A percentile compares a stretch with the other conserved stretches of the same genome.
Evolutionary conservation across 2,113 vertebrate genomes (phyloP).

Genomic region (Oriolus oriolus): DNA sequence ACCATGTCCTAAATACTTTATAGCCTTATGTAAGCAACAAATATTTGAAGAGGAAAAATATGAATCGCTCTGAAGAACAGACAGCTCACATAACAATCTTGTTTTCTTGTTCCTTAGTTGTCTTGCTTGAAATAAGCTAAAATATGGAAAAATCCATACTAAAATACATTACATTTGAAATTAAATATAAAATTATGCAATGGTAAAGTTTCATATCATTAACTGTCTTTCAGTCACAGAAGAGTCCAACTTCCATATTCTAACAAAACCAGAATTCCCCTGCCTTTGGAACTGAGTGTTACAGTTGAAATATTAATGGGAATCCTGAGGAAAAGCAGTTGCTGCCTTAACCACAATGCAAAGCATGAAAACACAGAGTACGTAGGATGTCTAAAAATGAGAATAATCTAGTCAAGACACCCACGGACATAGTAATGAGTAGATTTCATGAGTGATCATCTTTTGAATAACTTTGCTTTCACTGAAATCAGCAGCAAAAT

Average conservation of each 20-base stretch:
- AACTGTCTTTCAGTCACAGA: not conserved
- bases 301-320: not conserved
- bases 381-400: not conserved
- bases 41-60: not conserved
- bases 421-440: not conserved
- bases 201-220: not conserved
- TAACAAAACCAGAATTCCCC: not conserved
- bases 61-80: not conserved
- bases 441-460: not conserved
- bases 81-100: not conserved
- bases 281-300: not conserved
- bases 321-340: not conserved
- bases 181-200: not conserved
- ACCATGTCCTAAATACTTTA: not conserved
- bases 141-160: not conserved
- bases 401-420: not conserved
- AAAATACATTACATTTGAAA: not conserved
- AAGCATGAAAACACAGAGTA: not conserved
- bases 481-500: not conserved
- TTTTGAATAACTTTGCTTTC: not conserved
- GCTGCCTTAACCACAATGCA: not conserved
- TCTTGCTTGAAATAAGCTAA: not conserved
- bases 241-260: not conserved
- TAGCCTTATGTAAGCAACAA: not conserved
- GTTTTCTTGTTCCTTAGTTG: not conserved